Evolutionary conservation across 2,113 vertebrate genomes (phyloP), one percentile per base, ranked within the genome.

Genomic region (Oceanites oceanicus): DNA sequence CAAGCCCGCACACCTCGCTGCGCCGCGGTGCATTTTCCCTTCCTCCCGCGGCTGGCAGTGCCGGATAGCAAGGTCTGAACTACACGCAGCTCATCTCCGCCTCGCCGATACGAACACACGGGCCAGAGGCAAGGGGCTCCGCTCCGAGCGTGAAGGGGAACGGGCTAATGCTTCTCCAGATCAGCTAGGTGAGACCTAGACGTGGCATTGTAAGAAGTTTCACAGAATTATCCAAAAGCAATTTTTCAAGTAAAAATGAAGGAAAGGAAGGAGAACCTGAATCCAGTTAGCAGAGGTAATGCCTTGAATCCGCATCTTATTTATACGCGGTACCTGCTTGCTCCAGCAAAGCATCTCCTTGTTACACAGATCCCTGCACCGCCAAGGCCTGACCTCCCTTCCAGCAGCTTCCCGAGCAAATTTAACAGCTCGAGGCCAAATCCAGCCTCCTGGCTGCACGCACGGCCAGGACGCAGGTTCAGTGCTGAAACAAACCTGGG

Each of bases 241-340:
- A 9, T 6, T 92, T 94, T 95, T 92, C 89, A 97, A 96, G 92
- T 92, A 91, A 45, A 94, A 86, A 84, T 0, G 19, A 74, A 88
- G 52, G 47, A 23, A 32, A 75, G 38, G 30, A 81, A 71, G 40
- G 36, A 92, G 76, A 76, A 90, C 62, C 70, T 74, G 63, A 55
- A 88, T n/a, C 12, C 74, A 47, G 70, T 22, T n/a, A 79, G 73
- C 80, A 82, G 70, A 79, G 66, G 45, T 13, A 68, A 89, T 14
- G 29, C 49, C 58, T 15, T 5, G 34, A 65, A 30, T 10, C 22
- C 52, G 19, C 21, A 18, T 3, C 36, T 59, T 22, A 25, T 8
- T 50, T 30, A 44, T 8, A n/a, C 6, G 2, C 1, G 5, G 50
- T 4, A 61, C 32, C 50, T 27, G 58, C 44, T 77, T 3, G 7